A percentile compares a stretch with the other conserved stretches of the same genome.
phyloP scores from a whole-genome alignment of 2,113 vertebrate genomes.

The Athene cunicularia region DNA sequence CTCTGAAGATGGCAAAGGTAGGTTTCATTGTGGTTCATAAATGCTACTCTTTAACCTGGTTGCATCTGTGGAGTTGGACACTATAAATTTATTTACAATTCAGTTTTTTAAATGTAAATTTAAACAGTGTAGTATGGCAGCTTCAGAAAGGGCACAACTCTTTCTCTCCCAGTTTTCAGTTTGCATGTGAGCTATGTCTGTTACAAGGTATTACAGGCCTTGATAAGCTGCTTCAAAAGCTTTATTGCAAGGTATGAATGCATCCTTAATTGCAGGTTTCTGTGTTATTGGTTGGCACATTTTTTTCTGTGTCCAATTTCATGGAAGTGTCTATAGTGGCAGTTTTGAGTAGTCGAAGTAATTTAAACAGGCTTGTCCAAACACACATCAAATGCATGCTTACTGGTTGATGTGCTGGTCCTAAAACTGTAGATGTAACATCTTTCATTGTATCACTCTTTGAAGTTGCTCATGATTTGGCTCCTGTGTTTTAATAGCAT shows the following conservation, averaged over 20 bases:
- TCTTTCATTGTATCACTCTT: not conserved
- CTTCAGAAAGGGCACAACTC: not conserved
- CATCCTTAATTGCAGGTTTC: not conserved
- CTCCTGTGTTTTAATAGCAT: not conserved
- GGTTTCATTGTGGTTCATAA: constrained; percentile 38
- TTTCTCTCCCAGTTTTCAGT: not conserved
- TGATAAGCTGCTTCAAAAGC: not conserved
- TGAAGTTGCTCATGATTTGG: not conserved
- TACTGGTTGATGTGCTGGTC: not conserved
- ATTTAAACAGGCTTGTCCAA: not conserved
- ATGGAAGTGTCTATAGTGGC: not conserved
- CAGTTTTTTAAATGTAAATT: not conserved
- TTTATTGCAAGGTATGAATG: not conserved
- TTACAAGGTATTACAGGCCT: not conserved
- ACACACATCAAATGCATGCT: not conserved
- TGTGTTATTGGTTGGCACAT: rapidly evolving
- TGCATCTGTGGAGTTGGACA: not conserved
- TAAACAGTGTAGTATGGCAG: not conserved
- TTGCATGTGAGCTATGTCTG: not conserved
- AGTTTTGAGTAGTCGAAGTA: not conserved
- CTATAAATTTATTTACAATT: not conserved
- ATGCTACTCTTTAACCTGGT: not conserved
- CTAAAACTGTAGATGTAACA: not conserved
- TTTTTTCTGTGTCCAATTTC: not conserved
- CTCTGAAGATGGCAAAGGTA: constrained; percentile 84